Conservation (phyloP, 2,797 vertebrate species). For the Threskiornis aethiopicus region DNA sequence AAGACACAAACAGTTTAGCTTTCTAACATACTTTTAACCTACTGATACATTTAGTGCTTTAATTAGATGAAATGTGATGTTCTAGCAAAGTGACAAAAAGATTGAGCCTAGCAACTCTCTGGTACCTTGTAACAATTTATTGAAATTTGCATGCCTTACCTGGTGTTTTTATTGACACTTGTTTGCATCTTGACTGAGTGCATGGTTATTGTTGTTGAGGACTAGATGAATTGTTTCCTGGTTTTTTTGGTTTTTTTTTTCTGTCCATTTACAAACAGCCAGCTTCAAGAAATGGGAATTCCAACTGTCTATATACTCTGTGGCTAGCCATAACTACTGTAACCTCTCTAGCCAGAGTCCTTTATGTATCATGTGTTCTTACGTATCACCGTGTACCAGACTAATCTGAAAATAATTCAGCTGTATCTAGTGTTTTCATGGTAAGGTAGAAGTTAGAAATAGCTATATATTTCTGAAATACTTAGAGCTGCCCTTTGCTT, state of each 20-base stretch:
- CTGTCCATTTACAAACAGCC: not conserved
- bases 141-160: not conserved
- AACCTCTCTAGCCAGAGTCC: not conserved
- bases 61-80: not conserved
- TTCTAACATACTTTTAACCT: not conserved
- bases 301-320: not conserved
- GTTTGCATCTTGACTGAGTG: not conserved
- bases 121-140: not conserved
- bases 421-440: not conserved
- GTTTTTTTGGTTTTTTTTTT: not conserved
- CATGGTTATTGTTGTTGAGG: not conserved
- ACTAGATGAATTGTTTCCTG: not conserved
- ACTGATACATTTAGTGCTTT: not conserved
- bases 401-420: not conserved
- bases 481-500: not conserved
- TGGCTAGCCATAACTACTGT: not conserved
- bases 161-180: not conserved
- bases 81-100: not conserved
- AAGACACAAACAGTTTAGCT: not conserved
- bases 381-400: not conserved
- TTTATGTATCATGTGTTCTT: not conserved
- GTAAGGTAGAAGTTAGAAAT: not conserved
- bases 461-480: not conserved
- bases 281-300: not conserved
- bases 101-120: not conserved